Percentiles rank a stretch among this genome's conserved stretches.
phyloP scores from a whole-genome alignment of 2,113 vertebrate species.

The Carassius carassius region DNA sequence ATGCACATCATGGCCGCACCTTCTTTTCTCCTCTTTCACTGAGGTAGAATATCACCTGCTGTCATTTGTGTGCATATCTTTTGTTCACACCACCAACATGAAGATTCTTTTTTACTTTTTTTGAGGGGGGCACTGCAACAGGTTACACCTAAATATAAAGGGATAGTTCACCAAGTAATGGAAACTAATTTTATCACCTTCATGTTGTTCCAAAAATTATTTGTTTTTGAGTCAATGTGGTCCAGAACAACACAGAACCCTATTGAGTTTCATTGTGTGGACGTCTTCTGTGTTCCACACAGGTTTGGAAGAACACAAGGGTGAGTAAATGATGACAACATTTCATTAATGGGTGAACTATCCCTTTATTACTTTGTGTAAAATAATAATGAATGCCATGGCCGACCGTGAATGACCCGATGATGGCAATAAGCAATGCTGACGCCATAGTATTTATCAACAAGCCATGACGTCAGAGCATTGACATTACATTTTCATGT shows the following conservation, averaged over 20 bases:
- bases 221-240: too few species aligned
- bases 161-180: too few species aligned
- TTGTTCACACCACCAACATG: background rate
- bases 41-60: background rate
- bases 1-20: slow-evolving; percentile 36
- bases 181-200: too few species aligned
- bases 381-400: slow-evolving; percentile 45
- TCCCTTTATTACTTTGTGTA: slow-evolving; percentile 33
- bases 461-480: slow-evolving; percentile 39
- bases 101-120: background rate
- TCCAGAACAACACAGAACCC: too few species aligned
- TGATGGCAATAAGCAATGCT: background rate
- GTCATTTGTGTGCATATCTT: background rate
- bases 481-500: slow-evolving; percentile 31
- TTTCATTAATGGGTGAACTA: too few species aligned
- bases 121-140: background rate
- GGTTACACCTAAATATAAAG: background rate
- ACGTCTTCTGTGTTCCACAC: too few species aligned
- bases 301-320: too few species aligned
- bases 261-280: too few species aligned
- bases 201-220: too few species aligned
- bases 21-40: background rate
- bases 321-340: too few species aligned
- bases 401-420: background rate
- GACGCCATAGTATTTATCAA: slow-evolving; percentile 45